Conservation (phyloP, 2,888 invertebrate genomes). For the Drosophila borborema region DNA sequence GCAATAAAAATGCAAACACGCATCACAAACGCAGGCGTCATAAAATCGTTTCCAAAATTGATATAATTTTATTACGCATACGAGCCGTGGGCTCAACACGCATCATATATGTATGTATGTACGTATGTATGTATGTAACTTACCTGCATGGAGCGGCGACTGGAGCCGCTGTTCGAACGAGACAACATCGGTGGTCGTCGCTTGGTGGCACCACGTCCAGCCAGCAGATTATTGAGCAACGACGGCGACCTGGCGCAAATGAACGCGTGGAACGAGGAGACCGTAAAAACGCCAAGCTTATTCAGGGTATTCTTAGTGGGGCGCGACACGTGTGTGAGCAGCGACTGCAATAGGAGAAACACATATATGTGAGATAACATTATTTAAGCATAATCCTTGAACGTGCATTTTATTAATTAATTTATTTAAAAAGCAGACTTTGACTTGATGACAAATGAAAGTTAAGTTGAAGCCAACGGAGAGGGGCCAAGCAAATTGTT, state of each 20-base stretch:
- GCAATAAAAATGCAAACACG: conserved; percentile 52
- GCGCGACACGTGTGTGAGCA: conserved; percentile 97
- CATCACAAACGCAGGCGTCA: conserved; percentile 33
- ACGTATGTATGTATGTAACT: conserved; percentile 56
- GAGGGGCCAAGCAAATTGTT: background rate
- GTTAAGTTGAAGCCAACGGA: background rate
- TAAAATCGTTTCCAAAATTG: conserved; percentile 68
- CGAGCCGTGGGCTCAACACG: conserved; percentile 34
- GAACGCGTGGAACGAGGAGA: conserved; percentile 98
- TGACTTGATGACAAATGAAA: no score
- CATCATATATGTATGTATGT: background rate
- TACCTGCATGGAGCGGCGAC: conserved; percentile 94
- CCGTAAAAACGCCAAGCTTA: conserved; percentile 98
- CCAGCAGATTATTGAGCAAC: conserved; percentile 94
- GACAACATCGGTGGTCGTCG: conserved; percentile 95
- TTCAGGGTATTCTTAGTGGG: conserved; percentile 97
- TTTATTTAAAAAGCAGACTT: background rate
- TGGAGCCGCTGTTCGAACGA: conserved; percentile 94
- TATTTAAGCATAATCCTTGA: background rate
- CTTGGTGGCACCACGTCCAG: conserved; percentile 95
- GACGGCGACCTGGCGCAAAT: conserved; percentile 98
- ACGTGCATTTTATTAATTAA: background rate
- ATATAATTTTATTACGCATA: conserved; percentile 75
- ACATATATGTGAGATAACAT: background rate
- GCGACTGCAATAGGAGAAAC: conserved; percentile 89